Evolutionary conservation across 1,140 invertebrate species (phyloP), one percentile per base, ranked within the genome.

Genomic region (Trichogramma pretiosum): DNA sequence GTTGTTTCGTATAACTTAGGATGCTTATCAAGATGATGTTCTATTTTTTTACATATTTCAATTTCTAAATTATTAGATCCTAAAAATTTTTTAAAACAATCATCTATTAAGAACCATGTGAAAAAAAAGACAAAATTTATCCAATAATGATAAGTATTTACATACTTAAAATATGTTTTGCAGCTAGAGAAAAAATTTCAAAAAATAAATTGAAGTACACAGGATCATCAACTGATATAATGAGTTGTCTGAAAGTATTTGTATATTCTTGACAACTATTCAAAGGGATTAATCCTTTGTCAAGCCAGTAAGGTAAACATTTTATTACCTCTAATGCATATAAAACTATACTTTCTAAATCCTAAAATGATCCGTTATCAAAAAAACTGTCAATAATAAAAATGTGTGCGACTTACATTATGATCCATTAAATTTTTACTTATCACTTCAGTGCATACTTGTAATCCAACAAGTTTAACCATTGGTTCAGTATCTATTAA

Each of bases 11-110:
- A 65, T 13, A 33, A 52, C 46, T 45, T 56, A 45, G 60, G 60
- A 50, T 62, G 35, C 44, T 46, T 43, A 2, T 44, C 53, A 35
- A 70, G 56, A 46, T 62, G 56, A 23, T 56, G 24, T 38, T 38
- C 48, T 40, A 70, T 63, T 54, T 64, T 68, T 5, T 24, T 40
- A 48, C 62, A 67, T 11, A 51, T 56, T 40, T 40, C 39, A 28
- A 47, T 17, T 46, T 59, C 33, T 11, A 65, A 39, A 42, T 51
- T 38, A 9, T 49, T 2, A 34, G 44, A 52, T 46, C 47, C 57
- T 60, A 16, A 19, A 46, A 48, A 37, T 28, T n/a, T n/a, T n/a
- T n/a, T n/a, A n/a, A n/a, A n/a, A n/a, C n/a, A n/a, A n/a, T n/a
- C n/a, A n/a, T n/a, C n/a, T n/a, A n/a, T n/a, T n/a, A n/a, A n/a